Percentiles rank a stretch among this genome's conserved stretches.
phyloP scores from a whole-genome alignment of 1,140 invertebrate species.

The Tribolium castaneum region DNA sequence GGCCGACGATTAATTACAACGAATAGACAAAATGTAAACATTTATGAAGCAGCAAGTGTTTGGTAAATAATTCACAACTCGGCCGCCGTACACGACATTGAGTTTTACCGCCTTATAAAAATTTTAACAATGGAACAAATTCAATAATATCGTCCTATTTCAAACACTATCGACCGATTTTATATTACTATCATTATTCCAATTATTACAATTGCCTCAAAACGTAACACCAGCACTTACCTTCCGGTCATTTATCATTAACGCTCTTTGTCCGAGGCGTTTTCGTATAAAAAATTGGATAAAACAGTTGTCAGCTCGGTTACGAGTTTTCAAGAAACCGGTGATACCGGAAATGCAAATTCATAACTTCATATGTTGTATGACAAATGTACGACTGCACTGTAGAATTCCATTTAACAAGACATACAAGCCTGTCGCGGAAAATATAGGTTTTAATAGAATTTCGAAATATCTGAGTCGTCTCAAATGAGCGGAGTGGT shows the following conservation, averaged over 20 bases:
- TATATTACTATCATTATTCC: conserved; percentile 17
- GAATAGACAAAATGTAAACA: conserved; percentile 12
- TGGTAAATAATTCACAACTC: conserved; percentile 13
- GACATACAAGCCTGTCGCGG: background rate
- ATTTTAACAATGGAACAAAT: conserved; percentile 15
- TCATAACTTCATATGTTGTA: conserved; percentile 1
- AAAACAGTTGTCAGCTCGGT: background rate
- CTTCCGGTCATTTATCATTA: background rate
- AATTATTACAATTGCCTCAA: background rate
- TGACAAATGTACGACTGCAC: background rate
- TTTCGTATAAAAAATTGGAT: background rate
- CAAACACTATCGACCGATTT: background rate
- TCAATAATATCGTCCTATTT: conserved; percentile 27
- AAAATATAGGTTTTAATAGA: background rate
- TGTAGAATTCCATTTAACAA: conserved; percentile 4
- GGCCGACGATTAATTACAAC: background rate
- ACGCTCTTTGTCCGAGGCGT: background rate
- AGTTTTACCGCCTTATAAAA: conserved; percentile 22
- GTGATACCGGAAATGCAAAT: conserved; percentile 22
- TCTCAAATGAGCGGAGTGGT: background rate
- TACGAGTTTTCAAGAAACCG: background rate
- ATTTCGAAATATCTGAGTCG: background rate
- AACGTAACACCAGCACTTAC: background rate
- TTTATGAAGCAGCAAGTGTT: conserved; percentile 21
- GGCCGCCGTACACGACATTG: conserved; percentile 2